Evolutionary conservation across 1,140 invertebrate species (phyloP), one percentile per base, ranked within the genome.

Genomic region (Procambarus virginalis): DNA sequence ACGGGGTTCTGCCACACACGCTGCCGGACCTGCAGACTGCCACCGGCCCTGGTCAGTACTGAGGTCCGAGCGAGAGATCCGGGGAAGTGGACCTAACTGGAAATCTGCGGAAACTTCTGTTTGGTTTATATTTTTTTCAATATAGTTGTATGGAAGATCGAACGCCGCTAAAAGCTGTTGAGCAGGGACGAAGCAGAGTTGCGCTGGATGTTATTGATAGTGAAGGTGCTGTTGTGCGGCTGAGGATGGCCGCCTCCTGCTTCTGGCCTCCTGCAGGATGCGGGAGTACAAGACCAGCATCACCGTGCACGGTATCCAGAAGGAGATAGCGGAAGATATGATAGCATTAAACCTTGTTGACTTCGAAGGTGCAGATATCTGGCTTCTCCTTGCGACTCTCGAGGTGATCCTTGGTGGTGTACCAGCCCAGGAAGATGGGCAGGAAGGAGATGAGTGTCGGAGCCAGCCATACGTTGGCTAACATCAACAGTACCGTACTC

Each of bases 241-340:
- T 91, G 20, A 92, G 45, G 34, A 92, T 92, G 22, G 92, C 92
- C 77, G 97, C 96, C 93, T 99, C 98, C 94, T 99, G 98, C 34
- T 97, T 95, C 98, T 96, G 0, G 98, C 98, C 93, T 99, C 98
- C 91, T 96, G 95, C 94, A 97, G 99, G 93, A 99, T 99, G 93
- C 97, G 96, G 94, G 97, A 97, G 94, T 99, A 99, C 95, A 98
- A 98, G 92, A 96, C 96, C 83, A 98, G 95, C 98, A 99, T 99
- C 91, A 98, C 97, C 92, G 97, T 96, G 60, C 97, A 97, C 0
- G 98, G 98, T 78, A 98, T 96, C 98, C 98, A 99, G 94, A 99
- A 99, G 92, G 97, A 98, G 78, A 99, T 96, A 93, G 97, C 96
- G 49, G 97, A 98, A 34, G 98, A 99, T 68, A 99, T 95, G 88